Evolutionary conservation across 2,888 invertebrate species (phyloP), one percentile per base, ranked within the genome.

Genomic region (Halocaridina rubra): DNA sequence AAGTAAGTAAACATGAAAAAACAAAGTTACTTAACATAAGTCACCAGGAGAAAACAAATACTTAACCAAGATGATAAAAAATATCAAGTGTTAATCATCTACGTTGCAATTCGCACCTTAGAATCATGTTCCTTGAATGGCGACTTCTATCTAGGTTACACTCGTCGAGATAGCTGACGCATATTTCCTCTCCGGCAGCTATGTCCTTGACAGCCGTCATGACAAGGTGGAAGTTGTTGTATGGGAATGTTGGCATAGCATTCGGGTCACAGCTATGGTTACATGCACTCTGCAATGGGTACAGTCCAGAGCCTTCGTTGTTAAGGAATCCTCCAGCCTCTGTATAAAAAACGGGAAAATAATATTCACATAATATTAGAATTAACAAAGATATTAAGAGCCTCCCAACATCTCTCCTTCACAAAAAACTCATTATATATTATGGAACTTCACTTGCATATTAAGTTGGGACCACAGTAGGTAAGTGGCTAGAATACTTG

Each of bases 191-290:
- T 0, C 95, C 97, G 0, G 94, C 93, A 89, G 93, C 90, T 81
- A 98, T 97, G 79, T 94, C 93, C 79, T 92, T 92, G 7, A 93
- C 90, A 0, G 97, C 96, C 88, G 77, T 86, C 86, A 92, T 89
- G 13, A 90, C 90, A 80, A 92, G 89, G 88, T 94, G 95, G 77
- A 84, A 84, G 91, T 96, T 96, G 71, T 96, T 96, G 89, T 95
- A 93, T 0, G 95, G 95, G 90, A 97, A 98, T 27, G 94, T 93
- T 0, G 95, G 94, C 90, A 95, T 94, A 0, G 97, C 96, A 91
- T 98, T 98, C 0, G 98, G 97, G 0, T 92, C 91, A 90, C 98
- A 98, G 89, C 96, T 97, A 91, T 98, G 98, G 92, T 98, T 98
- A 89, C 95, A 95, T 64, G 95, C 93, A 90, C 97, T 97, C 90